Conservation (phyloP, 2,113 vertebrate species). For the Periophthalmodon schlosseri region DNA sequence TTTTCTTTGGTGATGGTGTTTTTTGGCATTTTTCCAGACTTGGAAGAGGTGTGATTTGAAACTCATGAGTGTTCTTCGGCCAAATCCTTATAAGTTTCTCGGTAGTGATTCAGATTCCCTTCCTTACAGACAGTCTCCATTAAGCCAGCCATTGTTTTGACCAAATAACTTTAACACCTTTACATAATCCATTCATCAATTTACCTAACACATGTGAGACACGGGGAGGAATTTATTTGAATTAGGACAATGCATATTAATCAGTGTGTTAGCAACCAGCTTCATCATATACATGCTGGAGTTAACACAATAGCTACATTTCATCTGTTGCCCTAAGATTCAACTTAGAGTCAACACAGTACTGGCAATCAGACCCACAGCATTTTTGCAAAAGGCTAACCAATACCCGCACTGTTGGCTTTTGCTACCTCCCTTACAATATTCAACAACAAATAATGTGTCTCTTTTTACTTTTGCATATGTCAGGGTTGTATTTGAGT, state of each 20-base stretch:
- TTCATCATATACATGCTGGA: too few relatives aligned
- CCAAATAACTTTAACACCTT: background rate
- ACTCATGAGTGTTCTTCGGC: background rate
- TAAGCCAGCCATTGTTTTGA: background rate
- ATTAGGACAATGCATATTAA: too few relatives aligned
- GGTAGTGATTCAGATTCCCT: background rate
- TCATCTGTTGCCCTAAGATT: background rate
- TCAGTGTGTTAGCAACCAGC: too few relatives aligned
- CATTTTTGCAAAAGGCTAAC: background rate
- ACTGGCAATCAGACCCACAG: background rate
- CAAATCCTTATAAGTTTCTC: background rate
- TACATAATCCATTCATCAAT: conserved; percentile 43
- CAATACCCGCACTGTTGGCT: background rate
- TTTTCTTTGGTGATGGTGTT: conserved; percentile 37
- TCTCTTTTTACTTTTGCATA: conserved; percentile 8
- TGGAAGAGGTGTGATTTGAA: conserved; percentile 20
- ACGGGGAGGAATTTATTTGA: conserved; percentile 36
- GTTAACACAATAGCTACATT: too few relatives aligned
- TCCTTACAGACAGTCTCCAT: background rate
- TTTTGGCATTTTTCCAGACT: conserved; percentile 47
- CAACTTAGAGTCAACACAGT: background rate
- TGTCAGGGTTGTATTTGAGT: conserved; percentile 39
- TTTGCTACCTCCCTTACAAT: conserved; percentile 1
- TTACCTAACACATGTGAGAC: conserved; percentile 52
- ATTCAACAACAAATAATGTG: conserved; percentile 23